phyloP scores from a whole-genome alignment of 2,888 invertebrate species.

The Pediacus dermestoides region DNA sequence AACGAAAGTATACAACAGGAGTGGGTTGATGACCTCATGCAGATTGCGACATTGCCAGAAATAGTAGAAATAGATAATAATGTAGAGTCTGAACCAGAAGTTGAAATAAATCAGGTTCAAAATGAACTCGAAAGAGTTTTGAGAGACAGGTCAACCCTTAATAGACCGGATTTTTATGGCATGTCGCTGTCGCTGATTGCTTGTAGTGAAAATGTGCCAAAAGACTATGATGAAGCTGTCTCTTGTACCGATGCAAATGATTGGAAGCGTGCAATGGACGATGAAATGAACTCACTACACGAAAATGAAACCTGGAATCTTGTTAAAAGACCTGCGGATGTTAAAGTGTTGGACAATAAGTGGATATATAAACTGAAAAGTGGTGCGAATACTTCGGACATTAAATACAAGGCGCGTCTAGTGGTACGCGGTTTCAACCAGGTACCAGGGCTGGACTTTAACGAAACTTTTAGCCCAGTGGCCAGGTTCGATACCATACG shows the following conservation, averaged over 20 bases:
- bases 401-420: no score
- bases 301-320: not conserved
- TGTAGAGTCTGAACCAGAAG: no score
- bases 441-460: not conserved
- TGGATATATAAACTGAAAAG: constrained; percentile 1
- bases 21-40: no score
- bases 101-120: no score
- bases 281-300: not conserved
- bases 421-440: not conserved
- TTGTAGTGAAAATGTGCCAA: not conserved
- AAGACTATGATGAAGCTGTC: not conserved
- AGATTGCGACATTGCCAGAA: no score
- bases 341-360: constrained; percentile 1
- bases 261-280: not conserved
- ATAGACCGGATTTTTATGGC: no score
- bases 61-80: no score
- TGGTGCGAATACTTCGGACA: no score
- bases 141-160: no score
- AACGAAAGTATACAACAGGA: no score
- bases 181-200: no score
- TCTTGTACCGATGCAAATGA: not conserved
- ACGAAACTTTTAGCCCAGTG: constrained; percentile 1
- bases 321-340: not conserved
- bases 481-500: not conserved
- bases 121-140: no score